phyloP scores from a whole-genome alignment of 2,113 vertebrate species.

The Phyllopteryx taeniolatus region DNA sequence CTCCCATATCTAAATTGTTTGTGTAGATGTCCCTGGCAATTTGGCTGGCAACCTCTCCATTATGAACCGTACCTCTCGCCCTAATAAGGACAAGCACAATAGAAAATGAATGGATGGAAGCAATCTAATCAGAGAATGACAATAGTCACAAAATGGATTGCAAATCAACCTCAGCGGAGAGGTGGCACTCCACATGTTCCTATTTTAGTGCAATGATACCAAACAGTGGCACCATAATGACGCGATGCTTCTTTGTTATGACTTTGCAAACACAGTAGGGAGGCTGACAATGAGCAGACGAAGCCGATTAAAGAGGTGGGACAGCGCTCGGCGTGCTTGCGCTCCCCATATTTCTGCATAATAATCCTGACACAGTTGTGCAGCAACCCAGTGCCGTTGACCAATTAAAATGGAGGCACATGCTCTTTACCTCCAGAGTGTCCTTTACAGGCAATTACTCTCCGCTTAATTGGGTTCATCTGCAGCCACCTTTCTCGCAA shows the following conservation, averaged over 20 bases:
- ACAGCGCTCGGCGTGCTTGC: neutral
- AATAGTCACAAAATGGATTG: neutral
- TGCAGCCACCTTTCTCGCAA: neutral
- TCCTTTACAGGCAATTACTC: slow-evolving; percentile 17
- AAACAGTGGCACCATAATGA: neutral
- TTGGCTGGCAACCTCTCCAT: too few relatives aligned
- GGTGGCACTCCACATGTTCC: neutral
- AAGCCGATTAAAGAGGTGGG: neutral
- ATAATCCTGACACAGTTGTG: slow-evolving; percentile 4
- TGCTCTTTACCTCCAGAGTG: slow-evolving; percentile 7
- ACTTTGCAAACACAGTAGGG: neutral
- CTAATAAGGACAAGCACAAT: too few relatives aligned
- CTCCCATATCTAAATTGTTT: too few relatives aligned
- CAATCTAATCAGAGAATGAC: neutral
- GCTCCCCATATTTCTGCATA: slow-evolving; percentile 6
- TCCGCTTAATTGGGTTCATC: slow-evolving; percentile 13
- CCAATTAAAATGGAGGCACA: slow-evolving; percentile 8
- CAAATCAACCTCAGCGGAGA: neutral
- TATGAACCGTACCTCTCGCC: too few relatives aligned
- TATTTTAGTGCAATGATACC: neutral
- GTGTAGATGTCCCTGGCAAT: too few relatives aligned
- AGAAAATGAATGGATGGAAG: too few relatives aligned
- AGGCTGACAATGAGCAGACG: neutral
- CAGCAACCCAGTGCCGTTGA: neutral
- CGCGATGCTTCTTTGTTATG: neutral